phyloP scores from a whole-genome alignment of 2,888 invertebrate species.

The Dicyrtomina minuta region DNA sequence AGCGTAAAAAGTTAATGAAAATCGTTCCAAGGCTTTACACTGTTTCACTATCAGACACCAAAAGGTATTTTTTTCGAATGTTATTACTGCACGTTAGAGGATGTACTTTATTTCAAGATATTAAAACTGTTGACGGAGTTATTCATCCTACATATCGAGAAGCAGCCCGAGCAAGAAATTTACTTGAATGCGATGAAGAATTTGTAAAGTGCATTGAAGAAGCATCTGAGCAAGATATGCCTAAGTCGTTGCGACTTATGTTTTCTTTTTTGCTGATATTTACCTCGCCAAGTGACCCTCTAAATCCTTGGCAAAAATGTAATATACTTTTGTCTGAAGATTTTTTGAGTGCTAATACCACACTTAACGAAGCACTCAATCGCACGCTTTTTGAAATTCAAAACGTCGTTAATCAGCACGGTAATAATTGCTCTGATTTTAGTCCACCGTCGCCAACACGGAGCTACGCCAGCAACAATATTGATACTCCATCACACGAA shows the following conservation, averaged over 20 bases:
- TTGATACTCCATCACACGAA: constrained; percentile 7
- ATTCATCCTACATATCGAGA: constrained; percentile 46
- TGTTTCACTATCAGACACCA: constrained; percentile 27
- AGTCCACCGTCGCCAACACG: background rate
- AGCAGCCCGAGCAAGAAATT: constrained; percentile 43
- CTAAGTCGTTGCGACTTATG: constrained; percentile 53
- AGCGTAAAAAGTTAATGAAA: background rate
- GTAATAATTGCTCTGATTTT: background rate
- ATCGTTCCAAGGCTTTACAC: constrained; percentile 46
- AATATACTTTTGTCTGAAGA: constrained; percentile 33
- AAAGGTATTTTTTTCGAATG: constrained; percentile 39
- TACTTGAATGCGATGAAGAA: constrained; percentile 54
- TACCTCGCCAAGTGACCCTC: constrained; percentile 46
- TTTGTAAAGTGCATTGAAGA: constrained; percentile 53
- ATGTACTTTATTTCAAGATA: constrained; percentile 40
- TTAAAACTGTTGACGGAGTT: constrained; percentile 46
- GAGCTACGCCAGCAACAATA: background rate
- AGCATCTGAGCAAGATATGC: constrained; percentile 51
- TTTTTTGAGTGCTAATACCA: background rate
- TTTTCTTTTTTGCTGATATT: constrained; percentile 54
- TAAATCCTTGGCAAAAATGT: constrained; percentile 51
- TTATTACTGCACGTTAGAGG: constrained; percentile 42
- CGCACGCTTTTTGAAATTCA: constrained; percentile 23
- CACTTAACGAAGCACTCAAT: background rate
- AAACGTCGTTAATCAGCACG: background rate